These are phyloP conservation scores for Murina feae DNA, from an alignment of 2,113 vertebrate genomes.

Conservation along the genomic window DNA sequence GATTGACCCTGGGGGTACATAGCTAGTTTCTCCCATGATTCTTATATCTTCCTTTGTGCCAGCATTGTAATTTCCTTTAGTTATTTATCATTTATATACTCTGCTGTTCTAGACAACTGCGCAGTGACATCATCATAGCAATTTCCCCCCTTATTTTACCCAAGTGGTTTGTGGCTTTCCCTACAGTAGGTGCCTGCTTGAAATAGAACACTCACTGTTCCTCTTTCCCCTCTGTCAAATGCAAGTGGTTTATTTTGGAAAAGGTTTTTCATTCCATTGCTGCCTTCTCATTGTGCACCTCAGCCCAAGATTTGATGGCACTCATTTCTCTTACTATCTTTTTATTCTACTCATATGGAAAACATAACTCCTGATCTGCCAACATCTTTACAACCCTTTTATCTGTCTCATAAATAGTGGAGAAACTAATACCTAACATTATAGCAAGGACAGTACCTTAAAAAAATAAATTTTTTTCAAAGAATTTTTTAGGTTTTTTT, in stretches of 20 bases:
- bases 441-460: not conserved
- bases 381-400: not conserved
- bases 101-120: not conserved
- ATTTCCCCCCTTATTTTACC: not conserved
- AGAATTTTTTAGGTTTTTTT: not conserved
- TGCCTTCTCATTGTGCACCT: not conserved
- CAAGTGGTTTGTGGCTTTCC: not conserved
- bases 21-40: not conserved
- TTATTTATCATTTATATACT: not conserved
- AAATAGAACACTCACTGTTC: not conserved
- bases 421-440: not conserved
- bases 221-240: not conserved
- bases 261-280: not conserved
- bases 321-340: not conserved
- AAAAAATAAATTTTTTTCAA: not conserved
- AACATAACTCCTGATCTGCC: not conserved
- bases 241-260: not conserved
- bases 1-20: not conserved
- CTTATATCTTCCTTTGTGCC: not conserved
- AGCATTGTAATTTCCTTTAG: not conserved
- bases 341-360: not conserved
- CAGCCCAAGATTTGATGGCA: not conserved
- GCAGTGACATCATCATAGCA: not conserved
- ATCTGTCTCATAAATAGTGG: not conserved
- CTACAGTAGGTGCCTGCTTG: not conserved